A percentile compares a stretch with the other conserved stretches of the same genome.
Conservation (phyloP, 2,888 invertebrate species). For the Strigamia maritima region DNA sequence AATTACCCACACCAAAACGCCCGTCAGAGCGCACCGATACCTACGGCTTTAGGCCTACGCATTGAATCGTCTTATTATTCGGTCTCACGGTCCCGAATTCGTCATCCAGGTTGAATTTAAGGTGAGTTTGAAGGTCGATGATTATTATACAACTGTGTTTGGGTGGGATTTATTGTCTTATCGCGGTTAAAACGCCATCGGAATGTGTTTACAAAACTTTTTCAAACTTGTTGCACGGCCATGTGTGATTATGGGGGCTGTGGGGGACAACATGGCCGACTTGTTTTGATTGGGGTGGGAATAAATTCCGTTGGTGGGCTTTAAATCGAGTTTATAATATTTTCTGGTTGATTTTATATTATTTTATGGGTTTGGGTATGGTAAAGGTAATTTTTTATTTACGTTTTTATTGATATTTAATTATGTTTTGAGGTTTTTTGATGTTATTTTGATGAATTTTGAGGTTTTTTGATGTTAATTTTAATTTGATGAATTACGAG, state of each 20-base stretch:
- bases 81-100: not conserved
- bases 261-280: not conserved
- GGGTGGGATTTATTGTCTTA: not conserved
- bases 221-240: not conserved
- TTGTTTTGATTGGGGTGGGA: not conserved
- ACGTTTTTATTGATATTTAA: too few species aligned
- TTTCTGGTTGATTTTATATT: too few species aligned
- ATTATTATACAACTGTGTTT: not conserved
- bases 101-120: not conserved
- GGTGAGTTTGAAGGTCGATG: not conserved
- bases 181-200: not conserved
- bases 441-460: too few species aligned
- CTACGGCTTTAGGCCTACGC: not conserved
- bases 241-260: not conserved
- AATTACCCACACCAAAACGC: not conserved
- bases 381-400: too few species aligned
- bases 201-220: not conserved
- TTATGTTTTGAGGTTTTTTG: not conserved
- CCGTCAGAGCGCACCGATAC: not conserved
- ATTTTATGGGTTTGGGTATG: not conserved
- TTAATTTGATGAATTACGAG: too few species aligned
- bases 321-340: too few species aligned
- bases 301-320: too few species aligned
- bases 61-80: not conserved
- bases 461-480: not conserved